Conservation (phyloP, 2,113 vertebrate genomes). For the Cheirogaleus medius region DNA sequence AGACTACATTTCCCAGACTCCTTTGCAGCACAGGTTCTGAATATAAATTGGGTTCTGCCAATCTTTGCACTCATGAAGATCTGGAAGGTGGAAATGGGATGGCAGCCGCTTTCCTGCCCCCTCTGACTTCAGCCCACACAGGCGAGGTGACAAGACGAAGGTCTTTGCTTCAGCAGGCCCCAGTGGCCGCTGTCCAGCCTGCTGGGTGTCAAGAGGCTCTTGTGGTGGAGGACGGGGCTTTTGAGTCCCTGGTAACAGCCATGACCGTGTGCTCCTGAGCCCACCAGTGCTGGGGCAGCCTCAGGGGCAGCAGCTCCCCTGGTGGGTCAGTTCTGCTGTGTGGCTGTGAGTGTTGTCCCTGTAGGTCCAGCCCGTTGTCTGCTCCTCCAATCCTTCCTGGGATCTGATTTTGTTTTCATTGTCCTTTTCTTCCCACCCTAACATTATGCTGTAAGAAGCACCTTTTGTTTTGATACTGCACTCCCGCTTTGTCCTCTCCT, state of each 20-base stretch:
- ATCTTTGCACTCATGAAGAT: not conserved
- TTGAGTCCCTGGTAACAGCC: not conserved
- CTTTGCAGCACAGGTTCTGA: not conserved
- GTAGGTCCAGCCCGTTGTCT: not conserved
- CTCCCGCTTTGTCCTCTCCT: not conserved
- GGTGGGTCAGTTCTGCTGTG: not conserved
- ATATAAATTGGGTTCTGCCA: not conserved
- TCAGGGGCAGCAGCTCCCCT: not conserved
- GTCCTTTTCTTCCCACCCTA: too few relatives aligned
- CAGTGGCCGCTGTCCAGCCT: accelerated
- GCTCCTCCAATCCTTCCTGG: not conserved
- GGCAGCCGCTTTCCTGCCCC: not conserved
- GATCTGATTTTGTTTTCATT: not conserved
- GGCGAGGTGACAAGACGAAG: not conserved
- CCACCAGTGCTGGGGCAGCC: not conserved
- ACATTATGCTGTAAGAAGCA: too few relatives aligned
- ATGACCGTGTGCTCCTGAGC: not conserved
- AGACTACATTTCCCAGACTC: not conserved
- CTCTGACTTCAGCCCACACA: not conserved
- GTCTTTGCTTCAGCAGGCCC: not conserved
- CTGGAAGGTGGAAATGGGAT: not conserved
- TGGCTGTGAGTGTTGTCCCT: not conserved
- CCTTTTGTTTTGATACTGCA: too few relatives aligned
- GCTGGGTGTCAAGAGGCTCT: not conserved
- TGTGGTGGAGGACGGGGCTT: not conserved